Evolutionary conservation across 2,888 invertebrate species (phyloP), one percentile per base, ranked within the genome.

Genomic region (Sarcophaga rosellei): DNA sequence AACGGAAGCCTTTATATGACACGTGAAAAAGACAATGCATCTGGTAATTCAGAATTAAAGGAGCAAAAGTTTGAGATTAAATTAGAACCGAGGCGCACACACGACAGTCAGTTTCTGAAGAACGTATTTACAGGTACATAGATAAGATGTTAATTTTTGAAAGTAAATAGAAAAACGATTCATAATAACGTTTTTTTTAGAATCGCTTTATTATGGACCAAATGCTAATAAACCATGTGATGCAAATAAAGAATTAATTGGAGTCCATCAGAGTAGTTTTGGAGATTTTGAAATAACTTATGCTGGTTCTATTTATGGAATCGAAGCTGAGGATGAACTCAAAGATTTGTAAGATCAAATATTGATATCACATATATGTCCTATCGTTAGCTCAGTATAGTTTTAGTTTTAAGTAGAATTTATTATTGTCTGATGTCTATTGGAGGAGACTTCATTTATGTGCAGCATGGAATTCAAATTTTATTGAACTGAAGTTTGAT

Each of bases 1-100:
- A 57, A 72, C 17, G 79, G 79, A 1, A 65, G 65, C 15, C 25
- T 79, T 12, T 79, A 65, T 44, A 79, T 79, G 63, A 59, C n/a
- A 63, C 63, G 8, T 20, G 35, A 8, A 35, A 35, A 35, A 35
- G 75, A 35, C 35, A 35, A 10, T 35, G 35, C 35, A 35, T 35
- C 35, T 11, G 35, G 45, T 35, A 35, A 21, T 17, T 17, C 23
- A 15, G 17, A 35, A 8, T 35, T 35, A 35, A 53, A 17, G 53
- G 17, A 15, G 10, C 4, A n/a, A n/a, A 3, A 4, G 0, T 1
- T 5, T 44, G 21, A 15, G n/a, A 23, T 17, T 5, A 6, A 20
- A 0, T 0, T 35, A 10, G 35, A 12, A 21, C 73, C 73, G 45
- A 15, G 8, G 10, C 17, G 62, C 20, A 35, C 53, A 20, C 53